Conservation (phyloP, 2,797 vertebrate species). For the Xenentodon cancila region DNA sequence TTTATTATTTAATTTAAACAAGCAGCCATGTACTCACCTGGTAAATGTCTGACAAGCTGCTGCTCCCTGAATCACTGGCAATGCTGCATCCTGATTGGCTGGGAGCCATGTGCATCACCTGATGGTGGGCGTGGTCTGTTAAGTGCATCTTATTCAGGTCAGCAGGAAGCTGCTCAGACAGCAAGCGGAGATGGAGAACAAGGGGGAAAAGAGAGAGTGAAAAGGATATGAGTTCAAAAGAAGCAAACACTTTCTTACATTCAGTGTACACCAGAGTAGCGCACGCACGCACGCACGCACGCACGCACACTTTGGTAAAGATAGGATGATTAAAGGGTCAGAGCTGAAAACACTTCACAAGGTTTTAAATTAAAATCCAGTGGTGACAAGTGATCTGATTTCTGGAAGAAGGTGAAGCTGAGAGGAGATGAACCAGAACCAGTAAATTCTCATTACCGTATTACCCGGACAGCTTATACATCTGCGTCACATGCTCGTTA, state of each 20-base stretch:
- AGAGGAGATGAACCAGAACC: constrained; percentile 8
- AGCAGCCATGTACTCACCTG: constrained; percentile 80
- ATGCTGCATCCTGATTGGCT: constrained; percentile 99
- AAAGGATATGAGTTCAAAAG: constrained; percentile 28
- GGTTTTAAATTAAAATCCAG: constrained; percentile 27
- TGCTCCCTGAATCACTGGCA: constrained; percentile 97
- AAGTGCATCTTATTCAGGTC: constrained; percentile 99
- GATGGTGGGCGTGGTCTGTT: constrained; percentile 91
- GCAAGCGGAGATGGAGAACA: constrained; percentile 28
- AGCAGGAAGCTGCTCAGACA: constrained; percentile 90
- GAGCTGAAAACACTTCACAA: constrained; percentile 26
- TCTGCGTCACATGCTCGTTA: background rate
- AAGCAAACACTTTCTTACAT: constrained; percentile 11
- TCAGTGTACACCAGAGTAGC: constrained; percentile 5
- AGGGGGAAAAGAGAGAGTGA: constrained; percentile 26
- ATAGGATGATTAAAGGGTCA: constrained; percentile 28
- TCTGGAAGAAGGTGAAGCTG: constrained; percentile 24
- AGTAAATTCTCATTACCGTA: constrained; percentile 61
- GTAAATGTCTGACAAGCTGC: constrained; percentile 97
- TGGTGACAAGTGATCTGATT: constrained; percentile 15
- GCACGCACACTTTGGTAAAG: constrained; percentile 32
- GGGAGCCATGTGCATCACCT: constrained; percentile 90
- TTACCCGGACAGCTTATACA: constrained; percentile 29
- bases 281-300: constrained; percentile 12
- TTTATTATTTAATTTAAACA: background rate